phyloP scores from a whole-genome alignment of 2,113 vertebrate genomes.

The Mirza zaza region DNA sequence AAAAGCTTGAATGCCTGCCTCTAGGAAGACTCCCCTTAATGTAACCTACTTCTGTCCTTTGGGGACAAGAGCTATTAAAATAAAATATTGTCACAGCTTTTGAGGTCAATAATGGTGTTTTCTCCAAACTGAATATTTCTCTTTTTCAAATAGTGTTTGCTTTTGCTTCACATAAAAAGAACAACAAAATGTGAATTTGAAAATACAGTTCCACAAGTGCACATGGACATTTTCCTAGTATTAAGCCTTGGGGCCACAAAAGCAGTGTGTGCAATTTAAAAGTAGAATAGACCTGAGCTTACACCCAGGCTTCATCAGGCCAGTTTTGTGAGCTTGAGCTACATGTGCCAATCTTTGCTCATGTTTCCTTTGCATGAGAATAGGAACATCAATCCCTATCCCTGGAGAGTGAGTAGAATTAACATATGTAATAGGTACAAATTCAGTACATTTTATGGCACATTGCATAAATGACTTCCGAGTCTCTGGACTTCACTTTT shows the following conservation, averaged over 20 bases:
- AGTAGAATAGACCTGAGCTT: not conserved
- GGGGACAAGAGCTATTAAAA: not conserved
- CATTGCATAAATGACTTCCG: not conserved
- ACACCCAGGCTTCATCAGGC: too few species aligned
- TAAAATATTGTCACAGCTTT: not conserved
- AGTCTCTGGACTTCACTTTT: not conserved
- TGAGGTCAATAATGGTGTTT: not conserved
- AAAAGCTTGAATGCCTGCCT: not conserved
- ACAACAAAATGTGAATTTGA: not conserved
- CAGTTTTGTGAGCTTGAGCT: not conserved
- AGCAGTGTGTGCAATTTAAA: not conserved
- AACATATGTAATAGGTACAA: not conserved
- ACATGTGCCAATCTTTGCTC: not conserved
- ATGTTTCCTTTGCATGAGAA: not conserved
- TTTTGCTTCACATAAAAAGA: not conserved
- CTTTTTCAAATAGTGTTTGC: not conserved
- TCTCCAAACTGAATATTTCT: not conserved
- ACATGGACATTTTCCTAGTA: not conserved
- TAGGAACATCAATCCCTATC: not conserved
- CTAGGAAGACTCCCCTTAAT: not conserved
- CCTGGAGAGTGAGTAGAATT: not conserved
- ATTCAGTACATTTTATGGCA: not conserved
- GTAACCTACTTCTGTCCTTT: not conserved
- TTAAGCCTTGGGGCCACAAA: not conserved
- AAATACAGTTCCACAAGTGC: not conserved